A percentile compares a stretch with the other conserved stretches of the same genome.
Conservation (phyloP, 2,113 vertebrate species). For the Sceloporus undulatus region DNA sequence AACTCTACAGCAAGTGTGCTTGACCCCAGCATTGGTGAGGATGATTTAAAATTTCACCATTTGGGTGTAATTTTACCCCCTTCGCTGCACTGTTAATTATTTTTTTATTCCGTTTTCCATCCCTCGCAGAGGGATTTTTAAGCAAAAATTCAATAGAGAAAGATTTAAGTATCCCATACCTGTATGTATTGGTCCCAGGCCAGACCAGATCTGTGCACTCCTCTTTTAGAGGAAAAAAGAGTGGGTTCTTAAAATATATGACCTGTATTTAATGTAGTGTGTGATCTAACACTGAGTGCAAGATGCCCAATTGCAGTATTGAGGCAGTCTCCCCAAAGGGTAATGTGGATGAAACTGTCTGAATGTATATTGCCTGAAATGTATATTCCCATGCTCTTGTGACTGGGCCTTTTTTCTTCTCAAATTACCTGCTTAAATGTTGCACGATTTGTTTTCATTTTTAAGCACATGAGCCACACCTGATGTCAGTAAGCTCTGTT, state of each 20-base stretch:
- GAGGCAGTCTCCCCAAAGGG: not conserved
- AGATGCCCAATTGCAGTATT: not conserved
- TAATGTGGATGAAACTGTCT: constrained; percentile 8
- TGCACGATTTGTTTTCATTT: constrained; percentile 30
- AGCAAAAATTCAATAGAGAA: no score
- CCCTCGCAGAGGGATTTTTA: no score
- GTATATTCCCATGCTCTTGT: not conserved
- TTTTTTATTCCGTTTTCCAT: no score
- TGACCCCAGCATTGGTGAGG: no score
- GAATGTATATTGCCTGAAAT: not conserved
- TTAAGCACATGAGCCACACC: constrained; percentile 23
- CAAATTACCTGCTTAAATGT: constrained; percentile 22
- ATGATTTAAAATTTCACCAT: no score
- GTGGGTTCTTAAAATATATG: no score
- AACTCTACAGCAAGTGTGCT: no score
- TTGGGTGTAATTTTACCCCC: no score
- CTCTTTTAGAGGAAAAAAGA: not conserved
- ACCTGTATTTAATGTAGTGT: not conserved
- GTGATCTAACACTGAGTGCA: not conserved
- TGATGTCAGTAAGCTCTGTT: constrained; percentile 31
- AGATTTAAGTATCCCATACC: no score
- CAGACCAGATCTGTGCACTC: no score
- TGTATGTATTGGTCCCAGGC: no score
- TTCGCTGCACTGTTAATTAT: no score
- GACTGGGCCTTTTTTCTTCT: constrained; percentile 3